Evolutionary conservation across 2,888 invertebrate genomes (phyloP).

Genomic region (Polyploca ridens): DNA sequence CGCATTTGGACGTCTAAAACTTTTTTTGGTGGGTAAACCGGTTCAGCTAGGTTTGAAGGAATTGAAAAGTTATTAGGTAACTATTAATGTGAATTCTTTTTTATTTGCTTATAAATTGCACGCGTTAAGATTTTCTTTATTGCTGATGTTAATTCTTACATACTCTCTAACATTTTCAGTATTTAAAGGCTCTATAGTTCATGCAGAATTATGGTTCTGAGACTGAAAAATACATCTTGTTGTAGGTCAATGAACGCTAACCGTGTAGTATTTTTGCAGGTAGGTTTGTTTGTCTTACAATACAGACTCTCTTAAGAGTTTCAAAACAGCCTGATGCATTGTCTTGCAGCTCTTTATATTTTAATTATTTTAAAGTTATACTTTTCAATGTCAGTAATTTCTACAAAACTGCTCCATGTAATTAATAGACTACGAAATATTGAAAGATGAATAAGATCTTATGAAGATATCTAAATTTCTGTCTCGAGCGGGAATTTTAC

Average conservation of each 20-base stretch:
- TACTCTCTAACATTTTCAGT: background rate
- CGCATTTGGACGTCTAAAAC: background rate
- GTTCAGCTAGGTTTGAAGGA: background rate
- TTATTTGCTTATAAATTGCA: conserved; percentile 1
- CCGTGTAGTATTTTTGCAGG: background rate
- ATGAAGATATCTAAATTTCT: no score
- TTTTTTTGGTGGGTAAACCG: background rate
- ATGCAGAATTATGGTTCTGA: background rate
- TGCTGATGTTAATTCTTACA: background rate
- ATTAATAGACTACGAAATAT: no score
- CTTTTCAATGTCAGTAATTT: background rate
- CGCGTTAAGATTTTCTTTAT: background rate
- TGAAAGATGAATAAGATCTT: no score
- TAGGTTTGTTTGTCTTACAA: background rate
- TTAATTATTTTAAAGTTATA: background rate
- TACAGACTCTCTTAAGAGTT: background rate
- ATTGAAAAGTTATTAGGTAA: background rate
- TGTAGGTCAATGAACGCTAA: background rate
- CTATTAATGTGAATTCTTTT: background rate
- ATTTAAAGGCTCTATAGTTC: background rate
- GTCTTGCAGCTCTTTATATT: background rate
- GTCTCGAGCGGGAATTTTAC: no score
- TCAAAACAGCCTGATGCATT: background rate
- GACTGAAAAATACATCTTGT: background rate
- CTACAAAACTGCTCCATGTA: background rate